These are phyloP conservation scores for Lasioglossum marginatum DNA, from an alignment of 2,888 invertebrate species.

Conservation along the genomic window DNA sequence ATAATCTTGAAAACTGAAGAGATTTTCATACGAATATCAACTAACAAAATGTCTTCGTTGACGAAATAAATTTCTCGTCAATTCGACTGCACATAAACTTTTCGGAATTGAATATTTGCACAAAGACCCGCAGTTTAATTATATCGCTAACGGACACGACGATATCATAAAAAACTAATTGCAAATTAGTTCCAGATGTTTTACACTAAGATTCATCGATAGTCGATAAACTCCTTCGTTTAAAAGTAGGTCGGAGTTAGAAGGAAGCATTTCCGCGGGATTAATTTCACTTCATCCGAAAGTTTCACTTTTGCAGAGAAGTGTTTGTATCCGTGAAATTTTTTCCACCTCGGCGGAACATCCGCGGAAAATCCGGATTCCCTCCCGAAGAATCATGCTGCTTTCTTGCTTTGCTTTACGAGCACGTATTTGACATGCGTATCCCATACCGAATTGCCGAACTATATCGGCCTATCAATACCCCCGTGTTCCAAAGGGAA, in stretches of 20 bases:
- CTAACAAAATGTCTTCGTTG: neutral
- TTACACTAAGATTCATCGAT: neutral
- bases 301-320: conserved; percentile 16
- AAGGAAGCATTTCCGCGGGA: neutral
- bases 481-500: conserved; percentile 30
- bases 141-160: neutral
- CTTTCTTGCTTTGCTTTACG: conserved; percentile 58
- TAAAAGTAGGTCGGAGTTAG: neutral
- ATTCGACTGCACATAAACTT: neutral
- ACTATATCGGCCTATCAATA: conserved; percentile 57
- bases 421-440: conserved; percentile 61
- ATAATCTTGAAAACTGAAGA: neutral
- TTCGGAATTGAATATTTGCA: neutral
- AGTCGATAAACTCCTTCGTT: conserved; percentile 22
- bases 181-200: conserved; percentile 12
- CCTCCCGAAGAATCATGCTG: conserved; percentile 10
- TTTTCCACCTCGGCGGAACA: conserved; percentile 16
- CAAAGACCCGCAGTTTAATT: neutral
- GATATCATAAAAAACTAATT: neutral
- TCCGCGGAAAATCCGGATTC: conserved; percentile 25
- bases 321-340: conserved; percentile 31
- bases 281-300: conserved; percentile 42
- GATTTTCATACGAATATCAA: neutral
- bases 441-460: conserved; percentile 65
- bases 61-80: neutral